A percentile compares a stretch with the other conserved stretches of the same genome.
Evolutionary conservation across 2,888 invertebrate species (phyloP).

Genomic region (Ischnura elegans): DNA sequence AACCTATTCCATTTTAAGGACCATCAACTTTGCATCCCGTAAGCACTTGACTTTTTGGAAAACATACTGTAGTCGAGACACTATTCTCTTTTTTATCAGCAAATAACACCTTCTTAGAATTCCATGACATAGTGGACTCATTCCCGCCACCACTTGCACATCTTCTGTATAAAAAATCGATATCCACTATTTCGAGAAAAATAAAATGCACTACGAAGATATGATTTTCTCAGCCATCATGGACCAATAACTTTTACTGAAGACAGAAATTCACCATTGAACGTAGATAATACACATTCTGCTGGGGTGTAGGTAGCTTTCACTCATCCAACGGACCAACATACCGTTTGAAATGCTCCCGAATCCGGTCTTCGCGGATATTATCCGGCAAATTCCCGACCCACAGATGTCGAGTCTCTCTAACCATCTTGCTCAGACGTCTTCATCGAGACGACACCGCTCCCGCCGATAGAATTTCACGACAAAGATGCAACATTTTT

Average conservation of each 20-base stretch:
- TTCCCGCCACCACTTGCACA: slow-evolving; percentile 67
- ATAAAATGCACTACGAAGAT: slow-evolving; percentile 41
- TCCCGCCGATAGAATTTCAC: slow-evolving; percentile 68
- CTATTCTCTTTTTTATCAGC: slow-evolving; percentile 21
- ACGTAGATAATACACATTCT: slow-evolving; percentile 62
- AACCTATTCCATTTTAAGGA: slow-evolving; percentile 43
- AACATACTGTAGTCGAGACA: slow-evolving; percentile 23
- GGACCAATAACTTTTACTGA: slow-evolving; percentile 63
- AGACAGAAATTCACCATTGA: slow-evolving; percentile 42
- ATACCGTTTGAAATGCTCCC: slow-evolving; percentile 99
- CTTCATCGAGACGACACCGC: slow-evolving; percentile 84
- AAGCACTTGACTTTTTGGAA: slow-evolving; percentile 37
- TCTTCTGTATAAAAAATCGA: slow-evolving; percentile 64
- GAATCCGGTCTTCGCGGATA: slow-evolving; percentile 97
- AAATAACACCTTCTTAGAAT: slow-evolving; percentile 50
- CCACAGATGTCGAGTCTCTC: slow-evolving; percentile 99
- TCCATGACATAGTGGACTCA: slow-evolving; percentile 49
- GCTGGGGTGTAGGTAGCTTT: slow-evolving; percentile 64
- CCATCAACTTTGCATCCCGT: slow-evolving; percentile 46
- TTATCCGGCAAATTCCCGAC: slow-evolving; percentile 99
- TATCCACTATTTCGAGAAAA: slow-evolving; percentile 57
- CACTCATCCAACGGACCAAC: slow-evolving; percentile 72
- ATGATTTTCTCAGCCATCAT: slow-evolving; percentile 38
- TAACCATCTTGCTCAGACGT: slow-evolving; percentile 99
- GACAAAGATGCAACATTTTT: slow-evolving; percentile 65